phyloP scores from a whole-genome alignment of 2,888 invertebrate species.

The Chaetogeoica ovagalla region DNA sequence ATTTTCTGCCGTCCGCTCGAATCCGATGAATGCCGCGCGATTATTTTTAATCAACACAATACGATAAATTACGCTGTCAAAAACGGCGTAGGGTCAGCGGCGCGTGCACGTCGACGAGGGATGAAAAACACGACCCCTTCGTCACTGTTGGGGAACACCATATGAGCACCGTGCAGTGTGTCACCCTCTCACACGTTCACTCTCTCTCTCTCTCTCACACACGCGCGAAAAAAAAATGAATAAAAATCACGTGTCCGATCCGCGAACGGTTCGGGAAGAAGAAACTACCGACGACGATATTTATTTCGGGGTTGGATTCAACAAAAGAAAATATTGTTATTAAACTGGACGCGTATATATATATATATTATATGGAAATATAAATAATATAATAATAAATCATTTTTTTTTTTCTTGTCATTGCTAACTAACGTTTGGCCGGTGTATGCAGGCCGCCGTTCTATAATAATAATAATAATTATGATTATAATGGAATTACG shows the following conservation, averaged over 20 bases:
- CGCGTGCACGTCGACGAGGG: slow-evolving; percentile 26
- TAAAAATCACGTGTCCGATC: slow-evolving; percentile 41
- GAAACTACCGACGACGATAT: not conserved
- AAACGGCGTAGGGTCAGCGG: slow-evolving; percentile 45
- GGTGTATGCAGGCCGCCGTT: too few species aligned
- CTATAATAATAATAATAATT: too few species aligned
- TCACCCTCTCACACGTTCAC: slow-evolving; percentile 27
- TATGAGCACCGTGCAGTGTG: slow-evolving; percentile 2
- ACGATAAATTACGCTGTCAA: slow-evolving; percentile 51
- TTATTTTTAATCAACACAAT: slow-evolving; percentile 53
- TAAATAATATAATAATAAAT: slow-evolving; percentile 1
- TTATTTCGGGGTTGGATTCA: slow-evolving; percentile 39
- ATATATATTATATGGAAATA: not conserved
- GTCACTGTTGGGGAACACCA: slow-evolving; percentile 15
- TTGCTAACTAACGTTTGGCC: not conserved
- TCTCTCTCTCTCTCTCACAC: too few species aligned
- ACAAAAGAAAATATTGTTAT: slow-evolving; percentile 46
- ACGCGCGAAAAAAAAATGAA: too few species aligned
- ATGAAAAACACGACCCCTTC: slow-evolving; percentile 45
- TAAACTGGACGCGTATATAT: not conserved
- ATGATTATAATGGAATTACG: not conserved
- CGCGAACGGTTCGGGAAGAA: slow-evolving; percentile 39
- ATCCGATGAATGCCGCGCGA: slow-evolving; percentile 49
- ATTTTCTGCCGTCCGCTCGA: slow-evolving; percentile 9
- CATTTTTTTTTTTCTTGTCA: not conserved